Conservation (phyloP, 2,797 vertebrate species). For the Schizopygopsis pylzovi region DNA sequence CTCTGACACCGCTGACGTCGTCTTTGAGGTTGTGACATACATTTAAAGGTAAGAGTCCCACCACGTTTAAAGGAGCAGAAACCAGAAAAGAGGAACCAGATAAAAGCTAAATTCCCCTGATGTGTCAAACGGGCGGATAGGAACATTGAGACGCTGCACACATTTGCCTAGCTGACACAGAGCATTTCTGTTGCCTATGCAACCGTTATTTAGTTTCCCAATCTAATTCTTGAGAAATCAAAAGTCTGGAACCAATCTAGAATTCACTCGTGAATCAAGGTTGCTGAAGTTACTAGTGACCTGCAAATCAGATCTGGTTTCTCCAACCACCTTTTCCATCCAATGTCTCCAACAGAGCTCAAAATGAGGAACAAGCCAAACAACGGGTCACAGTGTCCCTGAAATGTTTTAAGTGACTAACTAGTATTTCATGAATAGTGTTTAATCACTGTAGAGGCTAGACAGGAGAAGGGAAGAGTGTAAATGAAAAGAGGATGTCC, state of each 20-base stretch:
- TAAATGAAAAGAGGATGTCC: constrained; percentile 39
- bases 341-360: not conserved
- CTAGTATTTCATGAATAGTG: constrained; percentile 19
- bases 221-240: not conserved
- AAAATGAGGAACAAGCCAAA: constrained; percentile 12
- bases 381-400: not conserved
- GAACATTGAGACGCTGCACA: not conserved
- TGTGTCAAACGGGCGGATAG: not conserved
- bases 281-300: not conserved
- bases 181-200: not conserved
- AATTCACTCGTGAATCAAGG: not conserved
- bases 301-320: not conserved
- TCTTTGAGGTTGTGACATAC: constrained; percentile 46
- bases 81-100: constrained; percentile 36
- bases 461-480: constrained; percentile 30
- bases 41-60: constrained; percentile 34
- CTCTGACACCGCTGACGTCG: constrained; percentile 15
- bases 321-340: not conserved
- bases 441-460: constrained; percentile 35
- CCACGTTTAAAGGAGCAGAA: constrained; percentile 35
- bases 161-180: not conserved
- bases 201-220: not conserved
- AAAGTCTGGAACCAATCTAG: not conserved
- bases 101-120: constrained; percentile 40
- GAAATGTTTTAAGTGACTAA: constrained; percentile 7